A percentile compares a stretch with the other conserved stretches of the same genome.
Conservation (phyloP, 2,888 invertebrate species). For the Drosophila greeni region DNA sequence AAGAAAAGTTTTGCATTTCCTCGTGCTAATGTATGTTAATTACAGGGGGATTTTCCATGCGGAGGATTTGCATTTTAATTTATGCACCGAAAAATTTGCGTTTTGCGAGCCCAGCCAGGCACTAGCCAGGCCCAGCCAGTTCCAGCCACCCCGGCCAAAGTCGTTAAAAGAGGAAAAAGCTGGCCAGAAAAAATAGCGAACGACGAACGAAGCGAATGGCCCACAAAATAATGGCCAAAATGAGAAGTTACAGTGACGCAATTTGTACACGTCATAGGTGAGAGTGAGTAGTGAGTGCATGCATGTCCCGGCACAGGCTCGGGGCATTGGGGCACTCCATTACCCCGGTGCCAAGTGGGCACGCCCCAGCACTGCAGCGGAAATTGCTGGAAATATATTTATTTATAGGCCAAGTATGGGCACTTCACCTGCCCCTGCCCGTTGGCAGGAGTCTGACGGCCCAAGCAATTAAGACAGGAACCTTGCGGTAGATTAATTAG, state of each 20-base stretch:
- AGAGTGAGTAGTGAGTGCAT: slow-evolving; percentile 21
- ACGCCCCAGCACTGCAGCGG: slow-evolving; percentile 40
- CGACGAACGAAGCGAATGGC: slow-evolving; percentile 14
- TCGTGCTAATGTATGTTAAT: slow-evolving; percentile 79
- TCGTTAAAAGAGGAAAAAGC: slow-evolving; percentile 46
- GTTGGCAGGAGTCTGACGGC: slow-evolving; percentile 24
- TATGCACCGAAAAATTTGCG: slow-evolving; percentile 71
- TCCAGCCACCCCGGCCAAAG: slow-evolving; percentile 43
- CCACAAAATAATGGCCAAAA: slow-evolving; percentile 56
- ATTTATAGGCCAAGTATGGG: slow-evolving; percentile 39
- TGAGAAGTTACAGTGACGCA: slow-evolving; percentile 62
- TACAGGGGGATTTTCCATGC: slow-evolving; percentile 75
- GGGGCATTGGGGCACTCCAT: slow-evolving; percentile 42
- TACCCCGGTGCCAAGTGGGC: slow-evolving; percentile 37
- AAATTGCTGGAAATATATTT: slow-evolving; percentile 47
- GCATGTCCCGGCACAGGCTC: slow-evolving; percentile 15
- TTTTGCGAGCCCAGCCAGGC: slow-evolving; percentile 42
- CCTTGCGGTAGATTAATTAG: slow-evolving; percentile 27
- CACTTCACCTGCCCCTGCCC: slow-evolving; percentile 10
- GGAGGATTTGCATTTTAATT: slow-evolving; percentile 75
- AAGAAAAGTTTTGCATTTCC: slow-evolving; percentile 71
- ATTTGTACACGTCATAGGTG: slow-evolving; percentile 48
- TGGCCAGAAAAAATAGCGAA: slow-evolving; percentile 38
- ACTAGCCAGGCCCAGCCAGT: slow-evolving; percentile 14
- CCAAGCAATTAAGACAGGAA: slow-evolving; percentile 17